Conservation (phyloP, 2,888 invertebrate genomes). For the Anthophora plumipes region DNA sequence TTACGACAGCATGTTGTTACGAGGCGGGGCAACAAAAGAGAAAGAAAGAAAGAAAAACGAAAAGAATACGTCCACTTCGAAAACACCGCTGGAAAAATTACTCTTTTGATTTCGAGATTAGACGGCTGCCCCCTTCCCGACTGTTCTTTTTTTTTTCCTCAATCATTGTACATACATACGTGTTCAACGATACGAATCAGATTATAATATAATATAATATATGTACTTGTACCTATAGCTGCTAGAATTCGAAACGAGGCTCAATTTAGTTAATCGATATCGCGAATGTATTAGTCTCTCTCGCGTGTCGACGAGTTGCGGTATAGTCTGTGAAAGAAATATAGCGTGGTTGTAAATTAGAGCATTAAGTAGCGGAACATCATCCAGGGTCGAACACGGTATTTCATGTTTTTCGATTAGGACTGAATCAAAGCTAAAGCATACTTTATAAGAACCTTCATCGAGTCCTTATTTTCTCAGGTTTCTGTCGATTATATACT, state of each 20-base stretch:
- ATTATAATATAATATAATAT: slow-evolving; percentile 42
- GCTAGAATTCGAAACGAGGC: slow-evolving; percentile 81
- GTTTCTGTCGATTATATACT: too few relatives aligned
- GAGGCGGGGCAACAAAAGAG: slow-evolving; percentile 4
- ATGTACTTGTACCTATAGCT: slow-evolving; percentile 51
- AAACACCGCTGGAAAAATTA: slow-evolving; percentile 5
- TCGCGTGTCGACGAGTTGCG: slow-evolving; percentile 26
- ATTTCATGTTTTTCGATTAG: too few relatives aligned
- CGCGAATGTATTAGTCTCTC: slow-evolving; percentile 7
- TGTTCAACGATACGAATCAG: slow-evolving; percentile 5
- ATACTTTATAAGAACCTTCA: too few relatives aligned
- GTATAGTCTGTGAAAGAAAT: too few relatives aligned
- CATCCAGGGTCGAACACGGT: too few relatives aligned
- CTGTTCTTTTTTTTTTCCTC: background rate
- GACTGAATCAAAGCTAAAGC: too few relatives aligned
- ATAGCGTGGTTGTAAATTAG: too few relatives aligned
- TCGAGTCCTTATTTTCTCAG: too few relatives aligned
- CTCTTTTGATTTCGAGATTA: slow-evolving; percentile 44
- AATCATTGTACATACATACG: slow-evolving; percentile 15
- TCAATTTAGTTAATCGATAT: slow-evolving; percentile 80
- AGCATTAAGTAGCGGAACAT: too few relatives aligned
- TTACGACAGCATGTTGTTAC: slow-evolving; percentile 60
- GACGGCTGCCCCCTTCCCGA: background rate
- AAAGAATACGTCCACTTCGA: slow-evolving; percentile 4
- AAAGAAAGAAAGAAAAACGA: background rate